Percentiles rank a stretch among this genome's conserved stretches.
Evolutionary conservation across 2,113 vertebrate species (phyloP).

Genomic region (Grantiella picta): DNA sequence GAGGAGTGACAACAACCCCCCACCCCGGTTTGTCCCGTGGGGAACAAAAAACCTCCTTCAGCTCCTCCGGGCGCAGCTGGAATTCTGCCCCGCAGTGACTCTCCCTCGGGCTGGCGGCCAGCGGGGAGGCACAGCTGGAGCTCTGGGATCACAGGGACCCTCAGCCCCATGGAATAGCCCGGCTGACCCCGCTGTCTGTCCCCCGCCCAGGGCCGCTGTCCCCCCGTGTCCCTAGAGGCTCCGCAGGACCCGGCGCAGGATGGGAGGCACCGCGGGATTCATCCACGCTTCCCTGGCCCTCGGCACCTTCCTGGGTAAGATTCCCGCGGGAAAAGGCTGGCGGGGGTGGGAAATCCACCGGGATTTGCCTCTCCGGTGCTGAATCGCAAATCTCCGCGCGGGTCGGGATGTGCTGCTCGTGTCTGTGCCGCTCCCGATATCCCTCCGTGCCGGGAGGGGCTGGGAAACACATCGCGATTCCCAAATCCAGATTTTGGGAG

Average conservation of each 20-base stretch:
- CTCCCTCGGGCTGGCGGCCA: neutral
- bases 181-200: neutral
- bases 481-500: neutral
- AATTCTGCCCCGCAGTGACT: neutral
- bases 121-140: neutral
- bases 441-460: rapidly evolving
- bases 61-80: neutral
- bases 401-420: neutral
- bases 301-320: constrained; percentile 62
- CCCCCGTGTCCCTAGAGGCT: neutral
- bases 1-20: neutral
- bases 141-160: neutral
- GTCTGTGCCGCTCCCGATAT: rapidly evolving
- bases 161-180: neutral
- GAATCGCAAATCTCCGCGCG: rapidly evolving
- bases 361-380: rapidly evolving
- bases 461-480: rapidly evolving
- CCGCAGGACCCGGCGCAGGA: neutral
- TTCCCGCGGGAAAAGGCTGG: neutral
- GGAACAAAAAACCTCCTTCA: neutral
- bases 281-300: neutral
- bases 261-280: constrained; percentile 7
- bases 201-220: neutral
- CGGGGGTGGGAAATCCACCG: rapidly evolving
- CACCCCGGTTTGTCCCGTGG: neutral